Base-by-base conservation (phyloP, 2,888 invertebrate species). In the Euproctis similis region DNA sequence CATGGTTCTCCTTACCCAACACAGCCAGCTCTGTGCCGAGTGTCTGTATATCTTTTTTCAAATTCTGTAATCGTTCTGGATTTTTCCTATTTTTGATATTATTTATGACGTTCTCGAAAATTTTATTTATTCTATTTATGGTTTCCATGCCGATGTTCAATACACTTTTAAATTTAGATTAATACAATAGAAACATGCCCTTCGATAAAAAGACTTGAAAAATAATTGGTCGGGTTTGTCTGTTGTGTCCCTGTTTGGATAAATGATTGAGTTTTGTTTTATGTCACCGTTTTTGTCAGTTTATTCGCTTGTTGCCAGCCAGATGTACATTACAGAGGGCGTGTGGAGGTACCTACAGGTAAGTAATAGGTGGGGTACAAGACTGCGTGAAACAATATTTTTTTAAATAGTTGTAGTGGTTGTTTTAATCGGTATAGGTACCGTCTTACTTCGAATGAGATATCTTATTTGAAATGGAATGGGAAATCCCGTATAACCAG, bases 1-100 rank as follows among this genome's bases (percentile, higher is more conserved):
- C 74, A 36, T 74, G 74, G 39, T 73, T 73, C 34, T 76, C 74
- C 32, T 73, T 77, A 2, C 78, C 75, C 1, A 81, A 54, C 3
- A 69, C 54, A 9, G 56, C 45, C 3, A 84, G 51, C 22, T 82
- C 81, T 4, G 62, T 61, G 28, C 54, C 64, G 2, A 82, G 50
- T 3, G 39, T 46, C 24, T 73, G 70, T 9, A 82, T 70, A 31
- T 77, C 73, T 36, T 53, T 72, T 39, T 76, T 80, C 17, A 80
- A 46, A 19, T 37, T 53, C 12, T 63, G 63, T 1, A 75, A 39
- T 10, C 68, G 57, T 25, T 76, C 74, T 1, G 61, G 42, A 0
- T 70, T 69, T 28, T 59, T 64, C 36, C 72, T 78, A 14, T 54
- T 69, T 41, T 74, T 81, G 12, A 81, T 59, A 12, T 57, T 52